Evolutionary conservation across 2,113 vertebrate species (phyloP).

Genomic region (pig (Sus scrofa)): DNA sequence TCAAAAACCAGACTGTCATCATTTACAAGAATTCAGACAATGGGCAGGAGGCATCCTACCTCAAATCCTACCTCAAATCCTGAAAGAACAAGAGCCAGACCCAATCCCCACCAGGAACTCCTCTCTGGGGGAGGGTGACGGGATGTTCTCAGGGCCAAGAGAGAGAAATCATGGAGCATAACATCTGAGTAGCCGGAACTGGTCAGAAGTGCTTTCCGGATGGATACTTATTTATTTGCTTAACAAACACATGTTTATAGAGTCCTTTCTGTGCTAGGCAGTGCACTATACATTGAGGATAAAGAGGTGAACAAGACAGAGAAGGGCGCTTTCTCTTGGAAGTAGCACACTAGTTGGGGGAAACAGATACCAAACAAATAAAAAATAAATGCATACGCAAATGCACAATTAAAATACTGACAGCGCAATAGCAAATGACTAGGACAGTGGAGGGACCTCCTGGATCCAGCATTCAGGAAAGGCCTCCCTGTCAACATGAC

Average conservation of each 20-base stretch:
- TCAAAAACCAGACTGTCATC: background rate
- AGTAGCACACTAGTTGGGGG: background rate
- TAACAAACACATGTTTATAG: background rate
- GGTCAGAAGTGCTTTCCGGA: background rate
- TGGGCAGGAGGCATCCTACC: background rate
- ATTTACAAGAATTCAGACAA: background rate
- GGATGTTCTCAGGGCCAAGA: background rate
- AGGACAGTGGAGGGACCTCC: background rate
- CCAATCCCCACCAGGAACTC: background rate
- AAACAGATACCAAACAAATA: background rate
- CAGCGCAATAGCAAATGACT: background rate
- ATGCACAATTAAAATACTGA: background rate
- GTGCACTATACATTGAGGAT: background rate
- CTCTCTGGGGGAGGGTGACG: accelerated
- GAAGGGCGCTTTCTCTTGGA: background rate
- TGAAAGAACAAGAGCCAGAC: background rate
- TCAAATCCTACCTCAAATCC: background rate
- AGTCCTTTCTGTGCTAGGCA: background rate
- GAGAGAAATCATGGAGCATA: background rate
- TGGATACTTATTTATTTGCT: background rate
- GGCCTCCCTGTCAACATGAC: background rate
- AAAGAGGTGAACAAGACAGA: background rate
- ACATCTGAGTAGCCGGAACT: background rate
- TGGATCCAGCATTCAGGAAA: background rate
- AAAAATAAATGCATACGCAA: background rate